Percentiles rank a stretch among this genome's conserved stretches.
Evolutionary conservation across 2,888 invertebrate species (phyloP).

Genomic region (Blastobasis adustella): DNA sequence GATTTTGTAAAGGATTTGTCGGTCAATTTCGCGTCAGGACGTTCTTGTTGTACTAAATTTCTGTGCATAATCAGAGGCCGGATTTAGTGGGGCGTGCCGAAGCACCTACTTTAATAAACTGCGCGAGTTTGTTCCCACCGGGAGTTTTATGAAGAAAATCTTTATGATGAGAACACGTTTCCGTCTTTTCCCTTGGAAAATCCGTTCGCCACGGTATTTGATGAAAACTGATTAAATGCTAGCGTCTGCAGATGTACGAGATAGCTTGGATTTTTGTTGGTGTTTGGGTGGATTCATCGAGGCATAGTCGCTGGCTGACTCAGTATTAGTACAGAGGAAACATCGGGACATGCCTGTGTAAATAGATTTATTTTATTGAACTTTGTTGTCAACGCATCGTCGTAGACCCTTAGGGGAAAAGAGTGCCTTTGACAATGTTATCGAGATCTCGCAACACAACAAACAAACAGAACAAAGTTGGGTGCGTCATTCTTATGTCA

Average conservation of each 20-base stretch:
- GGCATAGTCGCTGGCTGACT: not conserved
- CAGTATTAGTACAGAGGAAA: not conserved
- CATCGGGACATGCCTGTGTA: constrained; percentile 23
- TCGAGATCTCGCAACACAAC: constrained; percentile 38
- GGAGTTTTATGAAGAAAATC: constrained; percentile 26
- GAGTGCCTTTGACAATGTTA: constrained; percentile 43
- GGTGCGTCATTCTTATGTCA: constrained; percentile 13
- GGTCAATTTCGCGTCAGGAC: constrained; percentile 51
- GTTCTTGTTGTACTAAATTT: constrained; percentile 43
- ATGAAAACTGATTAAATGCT: constrained; percentile 1
- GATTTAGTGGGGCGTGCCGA: constrained; percentile 24
- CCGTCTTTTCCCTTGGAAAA: constrained; percentile 9
- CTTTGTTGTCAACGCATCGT: constrained; percentile 43
- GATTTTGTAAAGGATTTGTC: constrained; percentile 56
- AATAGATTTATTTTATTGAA: constrained; percentile 48
- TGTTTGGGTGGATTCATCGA: not conserved
- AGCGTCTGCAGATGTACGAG: not conserved
- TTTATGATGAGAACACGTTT: constrained; percentile 22
- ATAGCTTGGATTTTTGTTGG: not conserved
- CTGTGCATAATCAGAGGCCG: constrained; percentile 33
- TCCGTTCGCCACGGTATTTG: not conserved
- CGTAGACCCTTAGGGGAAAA: constrained; percentile 32
- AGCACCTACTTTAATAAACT: constrained; percentile 33
- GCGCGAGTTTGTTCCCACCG: constrained; percentile 19
- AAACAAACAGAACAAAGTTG: constrained; percentile 28